Percentiles rank a stretch among this genome's conserved stretches.
Evolutionary conservation across 2,888 invertebrate species (phyloP).

Genomic region (Chymomyza caudatula): DNA sequence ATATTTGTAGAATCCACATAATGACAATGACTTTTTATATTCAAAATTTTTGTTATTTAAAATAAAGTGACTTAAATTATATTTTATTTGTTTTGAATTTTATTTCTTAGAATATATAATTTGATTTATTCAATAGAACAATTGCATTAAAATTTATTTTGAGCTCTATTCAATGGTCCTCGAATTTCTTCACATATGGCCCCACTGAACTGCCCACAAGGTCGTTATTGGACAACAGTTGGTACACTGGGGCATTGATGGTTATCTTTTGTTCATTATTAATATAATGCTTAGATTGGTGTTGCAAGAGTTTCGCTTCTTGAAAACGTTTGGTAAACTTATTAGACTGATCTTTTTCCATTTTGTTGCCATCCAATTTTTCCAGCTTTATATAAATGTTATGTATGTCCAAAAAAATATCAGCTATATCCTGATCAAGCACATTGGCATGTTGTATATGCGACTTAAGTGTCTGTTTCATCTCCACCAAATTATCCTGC

Average conservation of each 20-base stretch:
- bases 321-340: constrained; percentile 2
- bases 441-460: constrained; percentile 18
- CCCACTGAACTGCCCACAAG: no score
- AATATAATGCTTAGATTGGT: constrained; percentile 30
- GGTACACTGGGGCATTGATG: no score
- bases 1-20: background rate
- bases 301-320: constrained; percentile 19
- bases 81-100: background rate
- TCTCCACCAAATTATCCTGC: constrained; percentile 13
- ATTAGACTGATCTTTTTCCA: background rate
- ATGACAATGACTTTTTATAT: no score
- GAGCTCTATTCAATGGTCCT: no score
- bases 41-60: no score
- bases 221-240: no score
- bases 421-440: constrained; percentile 46
- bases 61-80: no score
- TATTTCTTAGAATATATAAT: background rate
- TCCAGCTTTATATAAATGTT: constrained; percentile 46
- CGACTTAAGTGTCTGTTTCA: constrained; percentile 16
- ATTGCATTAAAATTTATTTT: background rate
- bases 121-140: background rate
- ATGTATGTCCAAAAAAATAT: constrained; percentile 52
- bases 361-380: background rate
- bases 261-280: constrained; percentile 17
- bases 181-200: no score